phyloP scores from a whole-genome alignment of 2,888 invertebrate species.

The Pseudanteris insignis region DNA sequence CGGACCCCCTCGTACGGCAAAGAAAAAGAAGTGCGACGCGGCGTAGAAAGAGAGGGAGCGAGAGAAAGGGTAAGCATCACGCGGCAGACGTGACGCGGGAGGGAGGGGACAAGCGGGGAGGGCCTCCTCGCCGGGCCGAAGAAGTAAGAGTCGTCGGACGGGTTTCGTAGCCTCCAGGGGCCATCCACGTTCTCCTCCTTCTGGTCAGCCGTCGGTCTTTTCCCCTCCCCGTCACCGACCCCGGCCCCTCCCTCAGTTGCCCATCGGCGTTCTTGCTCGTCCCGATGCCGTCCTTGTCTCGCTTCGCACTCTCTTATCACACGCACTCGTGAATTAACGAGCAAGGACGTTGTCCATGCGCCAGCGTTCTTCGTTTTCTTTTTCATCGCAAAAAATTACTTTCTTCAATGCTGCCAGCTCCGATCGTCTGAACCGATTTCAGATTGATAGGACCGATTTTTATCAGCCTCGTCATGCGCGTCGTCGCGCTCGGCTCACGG shows the following conservation, averaged over 20 bases:
- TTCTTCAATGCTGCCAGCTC: neutral
- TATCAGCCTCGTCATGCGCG: too few relatives aligned
- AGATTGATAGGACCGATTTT: too few relatives aligned
- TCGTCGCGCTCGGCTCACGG: too few relatives aligned
- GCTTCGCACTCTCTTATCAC: conserved; percentile 32
- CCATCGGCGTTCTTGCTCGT: conserved; percentile 12
- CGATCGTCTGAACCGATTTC: too few relatives aligned
- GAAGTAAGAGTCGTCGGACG: conserved; percentile 45
- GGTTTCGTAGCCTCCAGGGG: conserved; percentile 45
- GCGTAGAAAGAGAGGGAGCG: too few relatives aligned
- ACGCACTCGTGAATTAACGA: conserved; percentile 43
- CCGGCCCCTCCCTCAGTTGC: conserved; percentile 27
- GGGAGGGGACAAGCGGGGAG: conserved; percentile 10
- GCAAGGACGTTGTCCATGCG: conserved; percentile 44
- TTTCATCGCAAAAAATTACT: conserved; percentile 7
- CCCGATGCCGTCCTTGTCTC: conserved; percentile 9
- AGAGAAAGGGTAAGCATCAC: too few relatives aligned
- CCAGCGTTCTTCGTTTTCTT: conserved; percentile 26
- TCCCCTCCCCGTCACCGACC: too few relatives aligned
- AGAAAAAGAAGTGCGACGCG: too few relatives aligned
- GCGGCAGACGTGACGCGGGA: too few relatives aligned
- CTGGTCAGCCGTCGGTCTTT: conserved; percentile 41
- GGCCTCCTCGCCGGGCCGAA: conserved; percentile 22
- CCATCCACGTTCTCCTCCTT: conserved; percentile 44
- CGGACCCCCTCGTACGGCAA: too few relatives aligned